These are phyloP conservation scores for silkworm (Bombyx mori) DNA, from an alignment of 1,140 invertebrate species.

Conservation along the genomic window ASM3026992v2 NC_085128.1:11992501-11993000, in stretches of 20 bases:
- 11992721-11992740: conserved; percentile 68
- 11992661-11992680: conserved; percentile 67
- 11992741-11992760: conserved; percentile 70
- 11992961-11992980: conserved; percentile 22
- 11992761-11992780: conserved; percentile 61
- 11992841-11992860: conserved; percentile 63
- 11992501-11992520: conserved; percentile 70
- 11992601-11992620: conserved; percentile 70
- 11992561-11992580: conserved; percentile 72
- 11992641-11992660: conserved; percentile 60
- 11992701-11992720: conserved; percentile 53
- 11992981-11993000: conserved; percentile 41
- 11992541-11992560: conserved; percentile 71
- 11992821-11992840: conserved; percentile 64
- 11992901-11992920: conserved; percentile 16
- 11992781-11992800: conserved; percentile 67
- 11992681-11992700: conserved; percentile 64
- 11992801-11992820: conserved; percentile 67
- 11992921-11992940: too few species aligned
- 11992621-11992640: conserved; percentile 71
- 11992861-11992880: conserved; percentile 69
- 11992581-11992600: conserved; percentile 69
- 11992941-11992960: too few species aligned
- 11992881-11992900: conserved; percentile 62
- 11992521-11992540: conserved; percentile 67